phyloP scores from a whole-genome alignment of 1,140 invertebrate species.

The Sitophilus oryzae region DNA sequence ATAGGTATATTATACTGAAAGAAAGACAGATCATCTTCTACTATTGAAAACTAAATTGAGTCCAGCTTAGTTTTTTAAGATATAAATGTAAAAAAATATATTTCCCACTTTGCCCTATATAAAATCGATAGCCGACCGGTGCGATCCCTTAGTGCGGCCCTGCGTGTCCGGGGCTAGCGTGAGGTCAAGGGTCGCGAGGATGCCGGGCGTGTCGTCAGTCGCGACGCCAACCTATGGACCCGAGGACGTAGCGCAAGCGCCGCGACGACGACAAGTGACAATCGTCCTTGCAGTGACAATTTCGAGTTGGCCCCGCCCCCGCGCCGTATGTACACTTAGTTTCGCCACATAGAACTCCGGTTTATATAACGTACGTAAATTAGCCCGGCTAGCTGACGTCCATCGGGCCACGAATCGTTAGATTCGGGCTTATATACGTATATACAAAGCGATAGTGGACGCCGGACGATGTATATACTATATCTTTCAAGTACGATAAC shows the following conservation, averaged over 20 bases:
- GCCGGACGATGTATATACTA: too few relatives aligned
- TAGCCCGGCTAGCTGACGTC: neutral
- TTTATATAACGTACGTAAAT: slow-evolving; percentile 1
- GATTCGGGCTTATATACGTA: too few relatives aligned
- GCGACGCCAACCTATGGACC: slow-evolving; percentile 43
- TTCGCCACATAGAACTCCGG: slow-evolving; percentile 21
- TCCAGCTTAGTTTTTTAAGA: too few relatives aligned
- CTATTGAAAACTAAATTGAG: too few relatives aligned
- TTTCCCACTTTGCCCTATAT: neutral
- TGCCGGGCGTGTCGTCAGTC: slow-evolving; percentile 43
- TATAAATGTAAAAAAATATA: neutral
- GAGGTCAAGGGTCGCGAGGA: slow-evolving; percentile 44
- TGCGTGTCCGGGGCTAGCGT: slow-evolving; percentile 36
- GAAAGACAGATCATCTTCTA: too few relatives aligned
- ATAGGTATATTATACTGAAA: too few relatives aligned
- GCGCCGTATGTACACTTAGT: slow-evolving; percentile 14
- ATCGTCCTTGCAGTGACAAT: slow-evolving; percentile 43
- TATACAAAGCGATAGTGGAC: too few relatives aligned
- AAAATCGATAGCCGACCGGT: neutral
- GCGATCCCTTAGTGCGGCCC: slow-evolving; percentile 22
- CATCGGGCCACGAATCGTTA: too few relatives aligned
- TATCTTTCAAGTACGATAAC: too few relatives aligned
- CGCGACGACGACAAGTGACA: slow-evolving; percentile 41
- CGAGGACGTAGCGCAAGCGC: slow-evolving; percentile 39
- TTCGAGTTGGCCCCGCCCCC: slow-evolving; percentile 37